A percentile compares a stretch with the other conserved stretches of the same genome.
Conservation (phyloP, 2,113 vertebrate species). For the Eudyptes chrysolophus region DNA sequence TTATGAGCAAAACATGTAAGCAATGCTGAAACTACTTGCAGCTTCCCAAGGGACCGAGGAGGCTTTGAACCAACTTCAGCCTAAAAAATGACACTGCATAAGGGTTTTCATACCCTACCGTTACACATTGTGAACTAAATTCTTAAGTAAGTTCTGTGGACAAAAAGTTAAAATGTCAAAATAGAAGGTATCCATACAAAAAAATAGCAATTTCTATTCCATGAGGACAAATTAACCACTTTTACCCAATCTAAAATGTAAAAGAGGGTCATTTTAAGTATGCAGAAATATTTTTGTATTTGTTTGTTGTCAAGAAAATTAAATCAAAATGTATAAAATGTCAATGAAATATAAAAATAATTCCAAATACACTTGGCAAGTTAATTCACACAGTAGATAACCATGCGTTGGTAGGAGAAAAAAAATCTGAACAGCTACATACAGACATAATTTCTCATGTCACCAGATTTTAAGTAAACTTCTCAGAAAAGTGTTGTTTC, state of each 20-base stretch:
- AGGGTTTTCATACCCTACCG: not conserved
- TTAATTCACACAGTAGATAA: not conserved
- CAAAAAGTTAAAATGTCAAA: not conserved
- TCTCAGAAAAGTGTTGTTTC: not conserved
- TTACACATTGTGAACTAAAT: not conserved
- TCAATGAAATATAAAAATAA: not conserved
- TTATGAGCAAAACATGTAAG: not conserved
- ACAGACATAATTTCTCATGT: not conserved
- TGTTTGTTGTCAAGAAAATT: not conserved
- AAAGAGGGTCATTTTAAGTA: not conserved
- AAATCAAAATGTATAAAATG: not conserved
- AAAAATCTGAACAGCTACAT: not conserved
- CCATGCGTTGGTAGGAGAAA: not conserved
- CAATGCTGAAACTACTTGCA: not conserved
- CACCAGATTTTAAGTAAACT: not conserved
- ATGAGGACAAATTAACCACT: not conserved
- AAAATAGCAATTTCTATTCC: not conserved
- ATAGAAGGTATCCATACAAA: not conserved
- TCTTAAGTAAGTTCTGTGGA: not conserved
- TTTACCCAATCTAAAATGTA: not conserved
- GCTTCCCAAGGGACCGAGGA: not conserved
- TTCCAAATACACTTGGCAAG: not conserved
- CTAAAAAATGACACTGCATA: not conserved
- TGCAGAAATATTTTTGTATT: not conserved
- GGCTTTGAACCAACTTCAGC: not conserved